Evolutionary conservation across 2,113 vertebrate species (phyloP).

Genomic region (Eulemur rufifrons): DNA sequence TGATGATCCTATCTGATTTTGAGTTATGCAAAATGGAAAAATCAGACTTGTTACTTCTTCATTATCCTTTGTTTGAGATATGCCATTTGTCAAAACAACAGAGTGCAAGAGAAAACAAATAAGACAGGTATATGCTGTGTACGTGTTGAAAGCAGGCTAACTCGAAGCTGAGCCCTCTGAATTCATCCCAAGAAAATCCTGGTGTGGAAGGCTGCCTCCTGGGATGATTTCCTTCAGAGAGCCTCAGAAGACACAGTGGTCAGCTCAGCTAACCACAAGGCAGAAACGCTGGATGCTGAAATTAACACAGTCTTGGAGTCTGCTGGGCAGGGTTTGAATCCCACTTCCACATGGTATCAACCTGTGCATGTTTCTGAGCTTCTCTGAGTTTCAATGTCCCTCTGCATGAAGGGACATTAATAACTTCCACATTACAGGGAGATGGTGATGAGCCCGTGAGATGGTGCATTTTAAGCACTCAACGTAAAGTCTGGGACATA

Average conservation of each 20-base stretch:
- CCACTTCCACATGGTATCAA: neutral
- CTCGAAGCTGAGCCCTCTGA: neutral
- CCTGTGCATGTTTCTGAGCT: neutral
- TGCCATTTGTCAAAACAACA: conserved; percentile 21
- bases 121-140: neutral
- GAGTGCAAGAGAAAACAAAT: neutral
- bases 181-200: neutral
- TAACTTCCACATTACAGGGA: neutral
- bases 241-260: neutral
- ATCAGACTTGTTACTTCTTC: neutral
- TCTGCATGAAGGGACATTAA: neutral
- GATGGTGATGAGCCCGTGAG: neutral
- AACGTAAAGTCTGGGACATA: neutral
- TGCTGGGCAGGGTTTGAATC: neutral
- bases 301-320: neutral
- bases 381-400: neutral
- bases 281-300: neutral
- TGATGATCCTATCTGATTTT: neutral
- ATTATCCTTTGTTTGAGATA: neutral
- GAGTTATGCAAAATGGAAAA: neutral
- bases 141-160: neutral
- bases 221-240: neutral
- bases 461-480: neutral
- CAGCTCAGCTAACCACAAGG: neutral
- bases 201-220: neutral